Percentiles rank a stretch among this genome's conserved stretches.
These are phyloP conservation scores for Fregata magnificens DNA, from an alignment of 2,113 vertebrate species.

Conservation along the genomic window DNA sequence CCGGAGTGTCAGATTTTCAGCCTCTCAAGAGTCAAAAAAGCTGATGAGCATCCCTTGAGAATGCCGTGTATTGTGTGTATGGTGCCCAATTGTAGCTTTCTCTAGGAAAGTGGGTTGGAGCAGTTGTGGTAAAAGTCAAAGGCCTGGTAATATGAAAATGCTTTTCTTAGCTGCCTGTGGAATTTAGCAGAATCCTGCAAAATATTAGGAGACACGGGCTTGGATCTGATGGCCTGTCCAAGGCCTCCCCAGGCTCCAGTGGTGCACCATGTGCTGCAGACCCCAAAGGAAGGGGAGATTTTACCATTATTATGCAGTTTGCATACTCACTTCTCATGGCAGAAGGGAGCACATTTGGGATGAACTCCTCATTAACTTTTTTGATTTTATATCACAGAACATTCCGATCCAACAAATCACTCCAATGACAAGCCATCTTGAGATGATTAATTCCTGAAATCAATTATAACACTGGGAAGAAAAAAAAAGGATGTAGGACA, in stretches of 20 bases:
- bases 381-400: background rate
- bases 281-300: accelerated
- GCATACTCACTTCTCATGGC: background rate
- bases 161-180: background rate
- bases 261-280: background rate
- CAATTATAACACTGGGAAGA: background rate
- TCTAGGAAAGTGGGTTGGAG: background rate
- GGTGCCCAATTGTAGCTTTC: background rate
- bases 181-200: background rate
- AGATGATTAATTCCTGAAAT: background rate
- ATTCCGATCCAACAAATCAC: background rate
- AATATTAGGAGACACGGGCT: accelerated
- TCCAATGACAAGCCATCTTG: background rate
- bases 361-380: background rate
- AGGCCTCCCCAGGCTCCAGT: background rate
- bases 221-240: background rate
- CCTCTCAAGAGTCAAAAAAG: background rate
- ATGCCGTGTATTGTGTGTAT: background rate
- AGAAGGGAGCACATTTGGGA: background rate
- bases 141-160: background rate
- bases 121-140: background rate
- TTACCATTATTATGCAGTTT: background rate
- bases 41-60: background rate
- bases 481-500: background rate
- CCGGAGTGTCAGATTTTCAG: background rate